Evolutionary conservation across 2,888 invertebrate genomes (phyloP), one percentile per base, ranked within the genome.

Genomic region (Dryocosmus kuriphilus): DNA sequence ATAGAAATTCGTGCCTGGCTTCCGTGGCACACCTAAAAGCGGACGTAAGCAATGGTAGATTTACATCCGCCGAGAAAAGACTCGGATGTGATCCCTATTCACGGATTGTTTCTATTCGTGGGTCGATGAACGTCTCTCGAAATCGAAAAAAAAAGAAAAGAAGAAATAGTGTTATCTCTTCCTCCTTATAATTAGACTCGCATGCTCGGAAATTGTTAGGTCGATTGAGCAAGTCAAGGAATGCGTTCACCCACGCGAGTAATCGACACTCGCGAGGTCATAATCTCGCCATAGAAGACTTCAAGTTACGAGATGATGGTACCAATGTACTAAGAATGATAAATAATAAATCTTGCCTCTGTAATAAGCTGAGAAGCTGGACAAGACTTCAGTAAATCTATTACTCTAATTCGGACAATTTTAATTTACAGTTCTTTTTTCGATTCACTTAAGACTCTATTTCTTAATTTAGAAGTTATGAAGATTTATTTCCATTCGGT

Each of bases 201-300:
- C 71, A 71, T 30, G 71, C 71, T 24, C 46, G 71, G 46, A 71
- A 71, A 71, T 51, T 67, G 67, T 67, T 51, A 46, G n/a, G 19
- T 71, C 30, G 71, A 71, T 71, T 71, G 51, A 46, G 30, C 71
- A n/a, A 71, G 71, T 71, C 30, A 27, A 67, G 71, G 71, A 71
- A 71, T 71, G 71, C 46, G 71, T 9, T 71, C 71, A 71, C 71
- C 71, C 71, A 71, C 71, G 71, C 71, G 51, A 71, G 71, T 71
- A 71, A 71, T 71, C 71, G 71, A 71, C 71, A 71, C 71, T 71
- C 11, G 46, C 46, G 71, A 71, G 71, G 46, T 71, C 71, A 51
- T 51, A 67, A 67, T 67, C 65, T 19, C 65, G 5, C 22, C 41
- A 67, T 67, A 67, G 4, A 41, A 67, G 51, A n/a, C 51, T 51